Evolutionary conservation across 2,797 vertebrate genomes (phyloP), one percentile per base, ranked within the genome.

Genomic region (Tamandua tetradactyla): DNA sequence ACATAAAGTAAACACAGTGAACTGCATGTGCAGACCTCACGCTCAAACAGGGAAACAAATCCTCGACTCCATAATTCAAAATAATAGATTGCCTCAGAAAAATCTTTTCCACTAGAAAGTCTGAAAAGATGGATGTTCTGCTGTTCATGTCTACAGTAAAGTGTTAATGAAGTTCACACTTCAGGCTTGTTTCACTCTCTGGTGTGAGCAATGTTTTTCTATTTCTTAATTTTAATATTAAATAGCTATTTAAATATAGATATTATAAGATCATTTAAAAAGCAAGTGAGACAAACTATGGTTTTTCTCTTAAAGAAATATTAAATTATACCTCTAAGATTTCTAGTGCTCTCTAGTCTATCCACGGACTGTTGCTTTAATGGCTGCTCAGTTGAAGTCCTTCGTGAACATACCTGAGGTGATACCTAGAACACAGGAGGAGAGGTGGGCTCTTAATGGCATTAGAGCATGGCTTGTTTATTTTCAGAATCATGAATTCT

Each of bases 181-280:
- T 32, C 23, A 6, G 74, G 42, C 25, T 57, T 59, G 12, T 18
- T n/a, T 17, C 35, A 11, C 22, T 27, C 25, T 68, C 52, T n/a
- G 2, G 11, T 52, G 10, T 42, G 25, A 32, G 55, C 13, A 55
- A 18, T 5, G 23, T 23, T 47, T 64, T 66, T 68, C 47, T 81
- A 35, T 44, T 89, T 62, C 55, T 27, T 78, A 66, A 74, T 44
- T 59, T 79, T 81, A 91, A 57, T 68, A 74, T 23, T 91, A 15
- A 68, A 74, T 81, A 94, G 49, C 30, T 82, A 91, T 75, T 66
- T 94, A 82, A 68, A 82, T 87, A 52, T 35, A 87, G 9, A 68
- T 76, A 75, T 30, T 87, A 76, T 30, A 69, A 91, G 44, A 49
- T n/a, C 7, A 69, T 62, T 87, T 18, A 74, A 75, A 74, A 81